phyloP scores from a whole-genome alignment of 2,888 invertebrate species.

The Rhimphoctona megacephalus region DNA sequence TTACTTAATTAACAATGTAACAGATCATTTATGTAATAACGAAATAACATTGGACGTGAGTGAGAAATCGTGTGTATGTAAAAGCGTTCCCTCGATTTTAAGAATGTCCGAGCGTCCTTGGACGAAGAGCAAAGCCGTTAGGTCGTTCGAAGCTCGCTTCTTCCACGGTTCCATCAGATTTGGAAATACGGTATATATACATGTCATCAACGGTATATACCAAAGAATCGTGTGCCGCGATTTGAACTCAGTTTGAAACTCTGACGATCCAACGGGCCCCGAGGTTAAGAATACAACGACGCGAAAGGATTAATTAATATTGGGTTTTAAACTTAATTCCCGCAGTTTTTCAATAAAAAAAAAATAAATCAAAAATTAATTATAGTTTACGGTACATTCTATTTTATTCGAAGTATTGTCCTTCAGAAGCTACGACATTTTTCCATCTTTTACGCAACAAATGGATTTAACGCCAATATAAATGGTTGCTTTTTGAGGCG shows the following conservation, averaged over 20 bases:
- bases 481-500: no score
- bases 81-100: constrained; percentile 24
- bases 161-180: constrained; percentile 58
- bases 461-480: no score
- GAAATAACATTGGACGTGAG: not conserved
- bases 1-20: not conserved
- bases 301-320: constrained; percentile 41
- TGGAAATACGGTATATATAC: constrained; percentile 14
- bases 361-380: no score
- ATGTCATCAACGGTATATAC: not conserved
- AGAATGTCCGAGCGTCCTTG: constrained; percentile 45
- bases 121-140: constrained; percentile 54
- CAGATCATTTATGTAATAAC: constrained; percentile 1
- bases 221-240: constrained; percentile 13
- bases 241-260: not conserved
- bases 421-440: no score
- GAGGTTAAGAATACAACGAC: constrained; percentile 1
- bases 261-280: constrained; percentile 11
- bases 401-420: no score
- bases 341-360: no score
- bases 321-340: no score
- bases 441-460: no score
- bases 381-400: no score
- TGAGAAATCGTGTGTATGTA: not conserved
- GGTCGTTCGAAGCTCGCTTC: constrained; percentile 42